phyloP scores from a whole-genome alignment of 1,140 invertebrate species.

The Cydia fagiglandana region DNA sequence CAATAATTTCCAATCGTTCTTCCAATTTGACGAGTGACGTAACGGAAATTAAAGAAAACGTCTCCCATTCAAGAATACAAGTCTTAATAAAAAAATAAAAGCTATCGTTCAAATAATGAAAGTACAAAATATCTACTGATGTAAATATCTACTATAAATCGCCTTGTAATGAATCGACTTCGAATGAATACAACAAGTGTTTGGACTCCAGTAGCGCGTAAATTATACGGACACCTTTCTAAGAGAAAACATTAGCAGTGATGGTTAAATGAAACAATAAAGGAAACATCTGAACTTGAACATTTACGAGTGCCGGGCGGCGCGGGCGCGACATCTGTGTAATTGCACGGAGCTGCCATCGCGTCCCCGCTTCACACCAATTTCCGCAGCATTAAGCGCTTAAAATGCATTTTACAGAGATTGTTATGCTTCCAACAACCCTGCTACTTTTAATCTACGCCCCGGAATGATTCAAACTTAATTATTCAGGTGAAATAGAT shows the following conservation, averaged over 20 bases:
- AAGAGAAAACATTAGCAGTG: slow-evolving; percentile 15
- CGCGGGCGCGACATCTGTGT: slow-evolving; percentile 61
- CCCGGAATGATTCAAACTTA: slow-evolving; percentile 32
- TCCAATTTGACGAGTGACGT: slow-evolving; percentile 74
- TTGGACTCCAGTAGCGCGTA: background rate
- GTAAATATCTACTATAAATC: background rate
- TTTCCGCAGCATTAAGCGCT: slow-evolving; percentile 70
- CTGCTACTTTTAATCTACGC: slow-evolving; percentile 53
- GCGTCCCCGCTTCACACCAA: slow-evolving; percentile 61
- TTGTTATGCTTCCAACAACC: slow-evolving; percentile 63
- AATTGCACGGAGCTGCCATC: slow-evolving; percentile 64
- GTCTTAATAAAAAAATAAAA: slow-evolving; percentile 41
- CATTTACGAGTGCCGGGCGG: slow-evolving; percentile 56
- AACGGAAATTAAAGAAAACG: slow-evolving; percentile 76
- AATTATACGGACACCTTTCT: background rate
- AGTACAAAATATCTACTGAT: background rate
- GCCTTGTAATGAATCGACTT: background rate
- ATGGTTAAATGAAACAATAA: slow-evolving; percentile 31
- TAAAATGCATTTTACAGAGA: slow-evolving; percentile 67
- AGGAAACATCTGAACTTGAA: slow-evolving; percentile 56
- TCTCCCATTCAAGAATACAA: slow-evolving; percentile 46
- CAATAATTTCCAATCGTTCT: slow-evolving; percentile 70
- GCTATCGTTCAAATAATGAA: background rate
- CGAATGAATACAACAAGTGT: background rate
- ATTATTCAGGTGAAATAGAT: slow-evolving; percentile 31